A percentile compares a stretch with the other conserved stretches of the same genome.
Conservation (phyloP, 2,888 invertebrate species). For the Drepanosiphum platanoidis region DNA sequence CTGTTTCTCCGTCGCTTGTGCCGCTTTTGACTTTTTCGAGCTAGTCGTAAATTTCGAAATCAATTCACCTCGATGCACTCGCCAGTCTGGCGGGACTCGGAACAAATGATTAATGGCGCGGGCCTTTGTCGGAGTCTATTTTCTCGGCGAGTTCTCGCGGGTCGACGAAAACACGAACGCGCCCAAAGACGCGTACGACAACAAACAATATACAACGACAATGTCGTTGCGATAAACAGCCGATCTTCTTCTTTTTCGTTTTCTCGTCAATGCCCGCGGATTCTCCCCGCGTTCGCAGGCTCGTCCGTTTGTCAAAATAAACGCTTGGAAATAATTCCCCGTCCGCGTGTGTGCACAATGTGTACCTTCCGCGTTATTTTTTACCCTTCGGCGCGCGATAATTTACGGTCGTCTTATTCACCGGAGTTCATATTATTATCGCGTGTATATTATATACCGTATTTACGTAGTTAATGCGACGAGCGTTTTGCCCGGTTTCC, state of each 20-base stretch:
- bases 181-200: not conserved
- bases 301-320: conserved; percentile 7
- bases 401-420: conserved; percentile 45
- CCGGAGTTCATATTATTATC: conserved; percentile 17
- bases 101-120: conserved; percentile 38
- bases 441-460: not conserved
- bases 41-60: conserved; percentile 42
- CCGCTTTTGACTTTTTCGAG: not conserved
- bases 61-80: conserved; percentile 6
- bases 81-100: not conserved
- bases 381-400: conserved; percentile 25
- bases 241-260: conserved; percentile 10
- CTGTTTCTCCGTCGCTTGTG: too few relatives aligned
- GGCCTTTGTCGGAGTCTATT: conserved; percentile 10
- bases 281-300: not conserved
- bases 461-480: too few relatives aligned
- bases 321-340: conserved; percentile 1
- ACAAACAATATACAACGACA: not conserved
- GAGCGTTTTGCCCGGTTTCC: not conserved
- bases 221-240: conserved; percentile 3
- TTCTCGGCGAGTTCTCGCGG: conserved; percentile 8
- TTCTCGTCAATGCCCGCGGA: conserved; percentile 44
- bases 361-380: not conserved
- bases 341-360: not conserved
- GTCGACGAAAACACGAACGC: conserved; percentile 4